Conservation (phyloP, 2,888 invertebrate genomes). For the Temnothorax rugatulus region DNA sequence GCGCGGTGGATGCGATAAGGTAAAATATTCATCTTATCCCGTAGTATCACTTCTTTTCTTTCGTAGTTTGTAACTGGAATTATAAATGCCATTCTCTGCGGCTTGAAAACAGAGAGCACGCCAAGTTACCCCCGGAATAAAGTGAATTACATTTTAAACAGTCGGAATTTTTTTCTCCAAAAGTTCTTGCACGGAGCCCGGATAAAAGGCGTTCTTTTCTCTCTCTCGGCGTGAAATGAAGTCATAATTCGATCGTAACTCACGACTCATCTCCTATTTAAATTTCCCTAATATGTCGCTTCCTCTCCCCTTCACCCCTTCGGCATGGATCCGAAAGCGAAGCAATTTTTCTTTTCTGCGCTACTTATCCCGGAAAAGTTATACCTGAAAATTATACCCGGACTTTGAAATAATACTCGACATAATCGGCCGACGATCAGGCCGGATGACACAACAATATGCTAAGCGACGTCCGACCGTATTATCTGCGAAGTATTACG, state of each 20-base stretch:
- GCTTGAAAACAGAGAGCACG: neutral
- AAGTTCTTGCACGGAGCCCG: neutral
- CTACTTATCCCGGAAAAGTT: slow-evolving; percentile 10
- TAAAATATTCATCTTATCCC: neutral
- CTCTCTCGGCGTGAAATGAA: slow-evolving; percentile 5
- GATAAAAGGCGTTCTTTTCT: neutral
- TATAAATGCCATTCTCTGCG: slow-evolving; percentile 8
- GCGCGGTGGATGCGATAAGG: neutral
- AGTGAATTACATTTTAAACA: slow-evolving; percentile 21
- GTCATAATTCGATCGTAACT: neutral
- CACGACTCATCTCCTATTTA: neutral
- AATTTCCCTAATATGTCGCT: neutral
- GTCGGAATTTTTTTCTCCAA: neutral
- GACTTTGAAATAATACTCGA: slow-evolving; percentile 4
- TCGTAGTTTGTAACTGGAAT: slow-evolving; percentile 7
- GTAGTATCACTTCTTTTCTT: neutral
- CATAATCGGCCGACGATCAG: slow-evolving; percentile 45
- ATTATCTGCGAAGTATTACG: slow-evolving; percentile 41
- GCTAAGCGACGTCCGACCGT: slow-evolving; percentile 50
- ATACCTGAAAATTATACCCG: neutral
- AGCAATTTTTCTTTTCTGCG: neutral
- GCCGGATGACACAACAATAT: slow-evolving; percentile 61
- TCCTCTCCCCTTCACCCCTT: neutral
- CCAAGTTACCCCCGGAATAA: neutral
- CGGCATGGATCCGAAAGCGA: neutral